A percentile compares a stretch with the other conserved stretches of the same genome.
These are phyloP conservation scores for Thalassoma bifasciatum DNA, from an alignment of 2,113 vertebrate genomes.

Conservation along the genomic window DNA sequence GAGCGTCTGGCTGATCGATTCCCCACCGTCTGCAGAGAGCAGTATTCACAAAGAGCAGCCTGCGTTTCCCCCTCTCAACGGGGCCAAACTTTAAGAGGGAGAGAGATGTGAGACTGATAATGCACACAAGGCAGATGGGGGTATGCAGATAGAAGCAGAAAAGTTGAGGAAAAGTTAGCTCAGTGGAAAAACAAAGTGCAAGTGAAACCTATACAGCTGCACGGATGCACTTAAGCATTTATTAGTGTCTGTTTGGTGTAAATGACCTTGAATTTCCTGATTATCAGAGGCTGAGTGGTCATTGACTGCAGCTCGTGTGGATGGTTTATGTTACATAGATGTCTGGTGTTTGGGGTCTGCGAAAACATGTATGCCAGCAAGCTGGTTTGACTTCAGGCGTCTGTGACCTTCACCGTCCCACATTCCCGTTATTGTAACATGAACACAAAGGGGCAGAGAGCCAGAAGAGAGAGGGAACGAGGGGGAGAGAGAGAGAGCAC, in stretches of 20 bases:
- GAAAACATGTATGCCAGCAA: slow-evolving; percentile 57
- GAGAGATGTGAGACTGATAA: slow-evolving; percentile 75
- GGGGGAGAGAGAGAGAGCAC: slow-evolving; percentile 45
- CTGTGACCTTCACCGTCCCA: slow-evolving; percentile 87
- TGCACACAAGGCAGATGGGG: slow-evolving; percentile 66
- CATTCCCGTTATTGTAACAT: slow-evolving; percentile 81
- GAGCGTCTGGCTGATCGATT: slow-evolving; percentile 80
- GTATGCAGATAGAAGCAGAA: slow-evolving; percentile 65
- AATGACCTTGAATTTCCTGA: slow-evolving; percentile 61
- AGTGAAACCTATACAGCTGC: slow-evolving; percentile 41
- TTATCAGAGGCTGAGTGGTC: slow-evolving; percentile 25
- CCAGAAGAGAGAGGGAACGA: slow-evolving; percentile 34
- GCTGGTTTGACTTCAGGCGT: slow-evolving; percentile 67
- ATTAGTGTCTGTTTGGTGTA: slow-evolving; percentile 25
- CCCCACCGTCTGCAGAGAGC: slow-evolving; percentile 70
- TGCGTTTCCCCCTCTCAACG: slow-evolving; percentile 54
- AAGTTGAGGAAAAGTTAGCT: slow-evolving; percentile 55
- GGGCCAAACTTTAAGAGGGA: slow-evolving; percentile 63
- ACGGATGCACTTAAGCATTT: slow-evolving; percentile 24
- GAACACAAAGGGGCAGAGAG: slow-evolving; percentile 78
- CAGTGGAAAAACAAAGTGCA: slow-evolving; percentile 9
- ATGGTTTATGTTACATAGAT: slow-evolving; percentile 67
- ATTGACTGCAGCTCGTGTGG: slow-evolving; percentile 45
- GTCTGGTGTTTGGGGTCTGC: slow-evolving; percentile 58
- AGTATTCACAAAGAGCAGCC: slow-evolving; percentile 73